phyloP scores from a whole-genome alignment of 2,888 invertebrate genomes.

The Leucophenga maculata region DNA sequence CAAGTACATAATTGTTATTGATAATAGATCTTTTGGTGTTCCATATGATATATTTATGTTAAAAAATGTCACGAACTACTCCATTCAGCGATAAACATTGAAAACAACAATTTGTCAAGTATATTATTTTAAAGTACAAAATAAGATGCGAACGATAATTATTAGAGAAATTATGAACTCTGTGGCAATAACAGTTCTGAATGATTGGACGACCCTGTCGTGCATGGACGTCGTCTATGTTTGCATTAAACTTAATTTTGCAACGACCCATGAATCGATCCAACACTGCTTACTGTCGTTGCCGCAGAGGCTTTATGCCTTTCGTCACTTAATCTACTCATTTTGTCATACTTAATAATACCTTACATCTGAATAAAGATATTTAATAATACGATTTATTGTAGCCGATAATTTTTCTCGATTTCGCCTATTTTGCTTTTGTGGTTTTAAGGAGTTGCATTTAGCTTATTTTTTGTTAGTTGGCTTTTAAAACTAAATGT shows the following conservation, averaged over 20 bases:
- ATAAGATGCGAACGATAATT: too few species aligned
- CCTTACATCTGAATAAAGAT: slow-evolving; percentile 57
- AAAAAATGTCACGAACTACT: slow-evolving; percentile 35
- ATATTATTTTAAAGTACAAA: too few species aligned
- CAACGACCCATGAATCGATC: slow-evolving; percentile 26
- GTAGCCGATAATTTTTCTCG: slow-evolving; percentile 58
- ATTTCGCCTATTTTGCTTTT: slow-evolving; percentile 5
- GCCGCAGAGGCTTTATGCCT: slow-evolving; percentile 48
- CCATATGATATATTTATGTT: slow-evolving; percentile 56
- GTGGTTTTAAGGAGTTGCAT: slow-evolving; percentile 9
- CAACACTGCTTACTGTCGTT: slow-evolving; percentile 40
- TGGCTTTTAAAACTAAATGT: slow-evolving; percentile 10
- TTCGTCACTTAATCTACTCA: slow-evolving; percentile 34
- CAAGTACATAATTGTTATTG: slow-evolving; percentile 59
- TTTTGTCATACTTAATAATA: slow-evolving; percentile 50
- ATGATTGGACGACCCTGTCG: slow-evolving; percentile 35
- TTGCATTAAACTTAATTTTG: slow-evolving; percentile 48
- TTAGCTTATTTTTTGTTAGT: not conserved
- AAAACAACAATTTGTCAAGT: slow-evolving; percentile 38
- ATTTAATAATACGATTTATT: slow-evolving; percentile 47
- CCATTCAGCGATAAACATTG: slow-evolving; percentile 44
- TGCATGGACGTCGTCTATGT: not conserved
- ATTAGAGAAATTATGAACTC: too few species aligned
- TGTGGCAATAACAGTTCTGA: slow-evolving; percentile 34
- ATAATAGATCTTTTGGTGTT: slow-evolving; percentile 64